phyloP scores from a whole-genome alignment of 1,140 invertebrate species.

The Drosophila hydei region DNA sequence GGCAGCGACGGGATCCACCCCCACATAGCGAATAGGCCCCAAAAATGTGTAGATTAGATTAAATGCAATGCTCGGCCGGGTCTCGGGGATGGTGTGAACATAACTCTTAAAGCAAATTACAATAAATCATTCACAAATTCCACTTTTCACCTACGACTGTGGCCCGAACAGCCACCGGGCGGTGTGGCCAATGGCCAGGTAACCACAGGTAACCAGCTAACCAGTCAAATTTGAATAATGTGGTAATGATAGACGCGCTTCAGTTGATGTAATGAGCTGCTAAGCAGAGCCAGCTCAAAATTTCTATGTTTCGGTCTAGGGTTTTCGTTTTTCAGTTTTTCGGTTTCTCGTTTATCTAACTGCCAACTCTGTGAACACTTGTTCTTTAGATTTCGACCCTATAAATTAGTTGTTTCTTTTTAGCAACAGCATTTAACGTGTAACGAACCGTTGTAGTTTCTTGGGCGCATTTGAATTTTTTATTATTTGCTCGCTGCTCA shows the following conservation, averaged over 20 bases:
- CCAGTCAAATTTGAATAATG: slow-evolving; percentile 74
- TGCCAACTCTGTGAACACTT: slow-evolving; percentile 22
- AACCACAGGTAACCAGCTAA: slow-evolving; percentile 21
- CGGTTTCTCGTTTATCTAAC: slow-evolving; percentile 8
- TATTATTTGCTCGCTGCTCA: slow-evolving; percentile 52
- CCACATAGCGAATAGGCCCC: slow-evolving; percentile 2
- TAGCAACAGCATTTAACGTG: slow-evolving; percentile 48
- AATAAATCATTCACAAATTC: slow-evolving; percentile 80
- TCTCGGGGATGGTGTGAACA: slow-evolving; percentile 71
- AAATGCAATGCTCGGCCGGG: slow-evolving; percentile 59
- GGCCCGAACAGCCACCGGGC: slow-evolving; percentile 4
- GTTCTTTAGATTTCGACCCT: slow-evolving; percentile 29
- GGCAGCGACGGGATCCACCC: slow-evolving; percentile 26
- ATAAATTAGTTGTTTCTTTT: slow-evolving; percentile 50
- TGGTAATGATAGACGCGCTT: slow-evolving; percentile 81
- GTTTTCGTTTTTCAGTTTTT: slow-evolving; percentile 3
- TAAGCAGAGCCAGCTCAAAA: slow-evolving; percentile 11
- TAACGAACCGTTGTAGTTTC: slow-evolving; percentile 41
- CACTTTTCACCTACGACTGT: slow-evolving; percentile 71
- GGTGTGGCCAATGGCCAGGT: slow-evolving; percentile 18
- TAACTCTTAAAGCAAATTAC: slow-evolving; percentile 81
- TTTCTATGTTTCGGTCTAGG: not conserved
- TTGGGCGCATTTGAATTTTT: slow-evolving; percentile 35
- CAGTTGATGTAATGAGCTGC: slow-evolving; percentile 73
- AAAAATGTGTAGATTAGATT: slow-evolving; percentile 65